phyloP scores from a whole-genome alignment of 2,797 vertebrate species.

The Phataginus tetradactyla region DNA sequence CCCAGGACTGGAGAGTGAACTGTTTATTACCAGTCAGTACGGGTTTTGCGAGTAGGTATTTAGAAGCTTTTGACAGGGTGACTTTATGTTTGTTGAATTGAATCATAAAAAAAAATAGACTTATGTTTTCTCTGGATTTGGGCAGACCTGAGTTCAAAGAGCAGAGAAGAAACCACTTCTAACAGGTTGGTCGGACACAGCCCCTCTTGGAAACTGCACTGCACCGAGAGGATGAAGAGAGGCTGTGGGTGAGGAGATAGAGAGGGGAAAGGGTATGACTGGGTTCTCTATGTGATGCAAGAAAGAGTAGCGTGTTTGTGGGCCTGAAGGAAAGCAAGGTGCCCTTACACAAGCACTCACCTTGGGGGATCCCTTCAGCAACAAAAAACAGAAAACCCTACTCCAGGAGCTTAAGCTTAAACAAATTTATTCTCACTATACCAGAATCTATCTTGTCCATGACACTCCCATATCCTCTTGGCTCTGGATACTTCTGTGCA shows the following conservation, averaged over 20 bases:
- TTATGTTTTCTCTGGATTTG: not conserved
- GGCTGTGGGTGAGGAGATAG: accelerated
- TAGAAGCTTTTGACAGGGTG: not conserved
- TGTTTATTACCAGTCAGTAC: not conserved
- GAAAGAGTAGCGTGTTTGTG: accelerated
- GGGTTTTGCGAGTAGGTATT: not conserved
- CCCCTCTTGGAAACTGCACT: not conserved
- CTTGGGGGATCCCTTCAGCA: not conserved
- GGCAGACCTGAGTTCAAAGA: not conserved
- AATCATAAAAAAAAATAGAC: not conserved
- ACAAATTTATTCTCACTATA: not conserved
- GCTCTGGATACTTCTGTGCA: not conserved
- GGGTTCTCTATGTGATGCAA: not conserved
- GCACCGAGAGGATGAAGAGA: not conserved
- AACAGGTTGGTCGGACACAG: not conserved
- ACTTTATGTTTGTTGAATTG: not conserved
- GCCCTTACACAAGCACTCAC: not conserved
- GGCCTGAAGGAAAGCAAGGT: not conserved
- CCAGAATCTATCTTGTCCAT: not conserved
- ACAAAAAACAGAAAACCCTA: not conserved
- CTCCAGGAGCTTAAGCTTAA: not conserved
- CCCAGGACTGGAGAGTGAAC: not conserved
- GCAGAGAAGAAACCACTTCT: not conserved
- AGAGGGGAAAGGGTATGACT: not conserved
- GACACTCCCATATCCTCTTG: not conserved